Percentiles rank a stretch among this genome's conserved stretches.
These are phyloP conservation scores for Mycetomoellerius zeteki DNA, from an alignment of 1,140 invertebrate genomes.

Conservation along the genomic window DNA sequence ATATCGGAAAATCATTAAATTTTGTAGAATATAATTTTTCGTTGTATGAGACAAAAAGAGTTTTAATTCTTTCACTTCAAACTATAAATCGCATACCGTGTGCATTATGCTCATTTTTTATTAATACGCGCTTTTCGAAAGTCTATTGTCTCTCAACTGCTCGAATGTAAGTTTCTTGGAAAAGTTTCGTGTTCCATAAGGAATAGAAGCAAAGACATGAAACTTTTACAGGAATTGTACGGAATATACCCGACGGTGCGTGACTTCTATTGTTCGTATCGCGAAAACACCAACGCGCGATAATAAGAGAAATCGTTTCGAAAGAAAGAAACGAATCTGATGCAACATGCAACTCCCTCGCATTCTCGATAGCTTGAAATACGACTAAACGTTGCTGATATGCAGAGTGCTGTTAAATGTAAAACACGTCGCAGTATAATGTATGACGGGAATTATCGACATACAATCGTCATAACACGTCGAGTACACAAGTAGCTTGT, in stretches of 20 bases:
- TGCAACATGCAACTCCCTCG: neutral
- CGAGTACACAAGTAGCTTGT: neutral
- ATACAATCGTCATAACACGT: conserved; percentile 7
- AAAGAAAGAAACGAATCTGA: neutral
- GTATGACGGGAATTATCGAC: conserved; percentile 19
- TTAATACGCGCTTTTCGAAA: conserved; percentile 14
- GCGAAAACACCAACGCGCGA: conserved; percentile 20
- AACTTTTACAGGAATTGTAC: conserved; percentile 29
- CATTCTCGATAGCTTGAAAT: neutral
- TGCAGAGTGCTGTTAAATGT: neutral
- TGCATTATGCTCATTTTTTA: neutral
- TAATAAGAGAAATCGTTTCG: conserved; percentile 40
- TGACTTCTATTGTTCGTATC: conserved; percentile 29
- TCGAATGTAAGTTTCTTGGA: conserved; percentile 4
- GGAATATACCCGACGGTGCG: conserved; percentile 8
- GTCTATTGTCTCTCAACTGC: neutral
- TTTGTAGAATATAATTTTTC: neutral
- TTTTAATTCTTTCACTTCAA: neutral
- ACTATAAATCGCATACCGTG: neutral
- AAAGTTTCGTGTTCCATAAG: conserved; percentile 17
- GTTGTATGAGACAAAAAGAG: neutral
- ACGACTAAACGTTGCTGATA: neutral
- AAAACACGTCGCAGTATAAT: neutral
- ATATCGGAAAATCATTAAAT: neutral
- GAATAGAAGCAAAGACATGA: neutral